These are phyloP conservation scores for Formicarius rufipectus DNA, from an alignment of 2,113 vertebrate genomes.

Conservation along the genomic window DNA sequence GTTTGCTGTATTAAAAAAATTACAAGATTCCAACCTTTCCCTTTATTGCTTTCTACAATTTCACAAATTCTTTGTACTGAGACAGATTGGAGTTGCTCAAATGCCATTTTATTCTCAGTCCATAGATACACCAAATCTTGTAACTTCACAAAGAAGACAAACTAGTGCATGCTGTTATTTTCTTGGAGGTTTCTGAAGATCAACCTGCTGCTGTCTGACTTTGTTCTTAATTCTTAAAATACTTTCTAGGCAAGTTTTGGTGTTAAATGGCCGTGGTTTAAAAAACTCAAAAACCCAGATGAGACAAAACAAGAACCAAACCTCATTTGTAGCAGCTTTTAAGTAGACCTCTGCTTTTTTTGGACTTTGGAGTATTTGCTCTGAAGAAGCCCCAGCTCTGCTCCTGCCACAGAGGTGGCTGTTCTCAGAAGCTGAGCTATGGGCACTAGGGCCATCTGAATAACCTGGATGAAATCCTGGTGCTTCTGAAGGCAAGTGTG, in stretches of 20 bases:
- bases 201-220: background rate
- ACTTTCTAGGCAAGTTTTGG: background rate
- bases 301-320: background rate
- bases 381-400: rapidly evolving
- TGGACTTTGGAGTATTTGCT: background rate
- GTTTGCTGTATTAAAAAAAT: background rate
- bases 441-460: background rate
- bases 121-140: background rate
- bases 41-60: background rate
- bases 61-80: background rate
- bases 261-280: background rate
- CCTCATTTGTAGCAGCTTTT: background rate
- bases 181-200: background rate
- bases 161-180: background rate
- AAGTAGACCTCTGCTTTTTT: background rate
- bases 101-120: background rate
- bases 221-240: background rate
- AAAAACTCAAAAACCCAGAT: background rate
- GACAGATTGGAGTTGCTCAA: background rate
- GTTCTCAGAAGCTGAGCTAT: background rate
- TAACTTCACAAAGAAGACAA: background rate
- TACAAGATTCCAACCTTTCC: background rate
- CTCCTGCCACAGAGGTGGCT: background rate
- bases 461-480: background rate
- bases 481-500: background rate